Evolutionary conservation across 2,797 vertebrate species (phyloP), one percentile per base, ranked within the genome.

Genomic region (Lates japonicus): DNA sequence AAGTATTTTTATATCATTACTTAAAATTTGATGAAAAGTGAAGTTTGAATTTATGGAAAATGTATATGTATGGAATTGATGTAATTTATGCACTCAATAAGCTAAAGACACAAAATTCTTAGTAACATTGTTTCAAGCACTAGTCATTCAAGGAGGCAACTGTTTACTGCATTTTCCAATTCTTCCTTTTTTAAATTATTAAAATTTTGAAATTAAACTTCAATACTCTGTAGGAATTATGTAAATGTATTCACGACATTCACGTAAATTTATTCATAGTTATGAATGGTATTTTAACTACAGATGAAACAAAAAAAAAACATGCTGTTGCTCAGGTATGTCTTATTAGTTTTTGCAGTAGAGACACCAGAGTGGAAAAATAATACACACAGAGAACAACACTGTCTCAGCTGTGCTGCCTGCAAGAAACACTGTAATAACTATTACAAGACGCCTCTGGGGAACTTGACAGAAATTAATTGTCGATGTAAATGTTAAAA

Each of bases 401-500:
- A 76, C 63, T 46, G 78, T 73, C 57, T 75, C 22, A 52, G 29
- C 62, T 58, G 61, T 33, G 60, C 25, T 42, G 57, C 29, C 7
- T 48, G 35, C 12, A 41, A 59, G n/a, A 70, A 51, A 63, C 33
- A 19, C 55, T 37, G 35, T 10, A 63, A 46, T 67, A 63, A 62
- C 5, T 20, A 52, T 9, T 37, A 61, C 35, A 54, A 6, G 42
- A 62, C 13, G 10, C 52, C 70, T 82, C 35, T 29, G 29, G 12
- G 41, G 35, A 19, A 69, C 44, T 59, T 12, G 0, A 51, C 13
- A 57, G 54, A 77, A 69, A 73, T 64, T 49, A 9, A 58, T 12
- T 67, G 41, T 41, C 3, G 7, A 57, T 10, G 39, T 63, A 72
- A 84, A 81, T 60, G 57, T 72, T 51, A 57, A 87, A n/a, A 83